Evolutionary conservation across 1,140 invertebrate genomes (phyloP).

Genomic region (Subanguina moxae): DNA sequence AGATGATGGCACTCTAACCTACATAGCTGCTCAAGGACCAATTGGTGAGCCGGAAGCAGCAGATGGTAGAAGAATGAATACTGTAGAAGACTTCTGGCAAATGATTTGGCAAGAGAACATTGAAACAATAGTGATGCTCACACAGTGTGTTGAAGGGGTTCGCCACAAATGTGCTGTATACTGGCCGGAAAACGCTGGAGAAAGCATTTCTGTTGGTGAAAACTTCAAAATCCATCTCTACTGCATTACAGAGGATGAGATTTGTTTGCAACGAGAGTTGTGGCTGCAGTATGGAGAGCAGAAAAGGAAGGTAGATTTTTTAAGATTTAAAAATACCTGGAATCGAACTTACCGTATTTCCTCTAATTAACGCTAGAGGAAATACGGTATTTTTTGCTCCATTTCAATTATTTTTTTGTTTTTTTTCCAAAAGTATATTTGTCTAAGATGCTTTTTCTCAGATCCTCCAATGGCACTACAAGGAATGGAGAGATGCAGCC

Average conservation of each 20-base stretch:
- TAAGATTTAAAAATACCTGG: slow-evolving; percentile 2
- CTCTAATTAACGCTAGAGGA: too few species aligned
- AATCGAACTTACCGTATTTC: too few species aligned
- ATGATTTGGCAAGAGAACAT: slow-evolving; percentile 61
- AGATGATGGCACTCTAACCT: slow-evolving; percentile 15
- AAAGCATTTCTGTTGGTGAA: slow-evolving; percentile 25
- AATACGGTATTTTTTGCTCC: background rate
- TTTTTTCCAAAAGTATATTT: slow-evolving; percentile 16
- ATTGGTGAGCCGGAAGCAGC: slow-evolving; percentile 27
- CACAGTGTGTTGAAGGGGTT: slow-evolving; percentile 60
- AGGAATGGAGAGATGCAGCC: slow-evolving; percentile 37
- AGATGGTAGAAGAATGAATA: slow-evolving; percentile 32
- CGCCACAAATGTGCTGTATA: slow-evolving; percentile 44
- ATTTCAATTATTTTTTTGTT: too few species aligned
- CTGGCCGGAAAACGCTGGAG: slow-evolving; percentile 43
- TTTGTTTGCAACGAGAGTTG: slow-evolving; percentile 44
- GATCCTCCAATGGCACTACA: slow-evolving; percentile 49
- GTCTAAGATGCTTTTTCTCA: slow-evolving; percentile 4
- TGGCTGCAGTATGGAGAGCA: slow-evolving; percentile 33
- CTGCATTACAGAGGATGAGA: slow-evolving; percentile 44
- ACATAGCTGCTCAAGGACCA: slow-evolving; percentile 47
- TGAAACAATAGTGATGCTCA: slow-evolving; percentile 61
- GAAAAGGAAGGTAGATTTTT: slow-evolving; percentile 38
- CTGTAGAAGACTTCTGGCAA: slow-evolving; percentile 59
- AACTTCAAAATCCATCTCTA: slow-evolving; percentile 37